A percentile compares a stretch with the other conserved stretches of the same genome.
Conservation (phyloP, 2,797 vertebrate species). For the Smutsia gigantea region DNA sequence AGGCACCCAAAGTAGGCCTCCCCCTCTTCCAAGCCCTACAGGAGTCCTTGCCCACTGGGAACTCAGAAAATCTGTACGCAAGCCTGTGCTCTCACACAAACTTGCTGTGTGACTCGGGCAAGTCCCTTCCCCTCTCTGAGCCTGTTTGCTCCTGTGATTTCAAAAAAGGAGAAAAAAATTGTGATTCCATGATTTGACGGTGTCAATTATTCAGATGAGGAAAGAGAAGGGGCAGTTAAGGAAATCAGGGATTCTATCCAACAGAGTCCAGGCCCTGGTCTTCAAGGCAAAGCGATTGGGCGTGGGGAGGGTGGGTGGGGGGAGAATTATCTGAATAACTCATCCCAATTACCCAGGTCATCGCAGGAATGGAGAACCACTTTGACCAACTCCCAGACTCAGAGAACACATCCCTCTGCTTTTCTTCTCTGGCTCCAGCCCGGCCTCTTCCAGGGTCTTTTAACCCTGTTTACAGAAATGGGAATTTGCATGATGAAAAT, state of each 20-base stretch:
- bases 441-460: slow-evolving; percentile 52
- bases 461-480: slow-evolving; percentile 88
- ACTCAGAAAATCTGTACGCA: neutral
- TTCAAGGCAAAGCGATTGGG: neutral
- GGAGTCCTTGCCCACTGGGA: neutral
- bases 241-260: neutral
- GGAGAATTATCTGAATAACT: neutral
- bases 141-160: neutral
- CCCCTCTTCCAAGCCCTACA: neutral
- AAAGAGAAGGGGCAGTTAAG: neutral
- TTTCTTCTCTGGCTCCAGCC: slow-evolving; percentile 19
- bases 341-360: neutral
- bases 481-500: slow-evolving; percentile 91
- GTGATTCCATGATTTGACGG: neutral
- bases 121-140: neutral
- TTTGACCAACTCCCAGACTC: neutral
- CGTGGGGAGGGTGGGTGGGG: neutral
- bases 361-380: neutral
- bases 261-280: neutral
- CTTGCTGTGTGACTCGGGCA: neutral
- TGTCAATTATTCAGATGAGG: neutral
- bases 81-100: neutral
- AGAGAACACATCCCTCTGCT: neutral
- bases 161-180: neutral
- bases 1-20: neutral